These are phyloP conservation scores for Pristionchus exspectatus DNA, from an alignment of 2,888 invertebrate genomes.

Conservation along the genomic window DNA sequence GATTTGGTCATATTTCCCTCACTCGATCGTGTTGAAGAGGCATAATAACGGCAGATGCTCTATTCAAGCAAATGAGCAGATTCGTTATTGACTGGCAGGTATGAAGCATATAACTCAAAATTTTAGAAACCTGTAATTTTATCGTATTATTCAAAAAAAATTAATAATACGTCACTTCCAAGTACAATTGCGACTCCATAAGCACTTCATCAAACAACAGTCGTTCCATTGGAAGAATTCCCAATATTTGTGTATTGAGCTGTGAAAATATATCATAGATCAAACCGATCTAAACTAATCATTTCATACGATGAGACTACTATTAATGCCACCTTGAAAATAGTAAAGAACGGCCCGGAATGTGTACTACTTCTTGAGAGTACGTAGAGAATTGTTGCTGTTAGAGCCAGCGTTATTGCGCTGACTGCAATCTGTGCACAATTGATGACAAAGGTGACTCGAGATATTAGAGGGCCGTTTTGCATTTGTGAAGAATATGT, in stretches of 20 bases:
- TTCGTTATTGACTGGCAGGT: neutral
- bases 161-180: neutral
- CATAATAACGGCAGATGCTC: neutral
- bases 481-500: no score
- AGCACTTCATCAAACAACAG: neutral
- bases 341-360: neutral
- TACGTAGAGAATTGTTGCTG: neutral
- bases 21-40: neutral
- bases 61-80: neutral
- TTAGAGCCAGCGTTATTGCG: neutral
- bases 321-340: neutral
- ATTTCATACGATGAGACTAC: neutral
- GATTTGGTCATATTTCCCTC: no score
- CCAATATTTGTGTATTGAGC: neutral
- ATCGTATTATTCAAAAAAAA: neutral
- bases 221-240: neutral
- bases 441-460: no score
- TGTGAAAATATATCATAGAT: neutral
- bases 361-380: neutral
- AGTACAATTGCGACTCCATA: neutral
- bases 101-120: neutral
- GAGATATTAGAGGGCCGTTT: no score
- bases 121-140: neutral
- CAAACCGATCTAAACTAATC: neutral
- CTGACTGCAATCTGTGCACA: no score